Base-by-base conservation (phyloP, 2,888 invertebrate genomes). In the Phragmatobia fuliginosa region DNA sequence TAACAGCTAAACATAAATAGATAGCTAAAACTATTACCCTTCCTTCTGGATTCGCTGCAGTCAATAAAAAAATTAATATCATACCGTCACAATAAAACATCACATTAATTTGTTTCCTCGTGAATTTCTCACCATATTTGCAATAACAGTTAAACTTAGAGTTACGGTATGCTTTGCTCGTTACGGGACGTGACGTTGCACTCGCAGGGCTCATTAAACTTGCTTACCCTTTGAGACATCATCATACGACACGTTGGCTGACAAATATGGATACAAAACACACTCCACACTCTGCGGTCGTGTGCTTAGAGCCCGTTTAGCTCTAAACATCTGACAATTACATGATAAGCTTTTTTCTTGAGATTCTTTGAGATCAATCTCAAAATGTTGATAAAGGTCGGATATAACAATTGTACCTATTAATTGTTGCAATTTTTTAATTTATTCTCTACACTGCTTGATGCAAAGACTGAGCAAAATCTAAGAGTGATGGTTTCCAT, bases 151-250 rank as follows among this genome's bases (percentile, higher is more conserved):
- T 73, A 70, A 71, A 67, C 67, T 62, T 61, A 36, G 49, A 68
- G 65, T 71, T 75, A 80, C 72, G 74, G 71, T 71, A 41, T 69
- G 67, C 73, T 82, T 81, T 85, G 87, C 90, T 94, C 90, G 91
- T 94, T 94, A 94, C 80, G 58, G 76, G 85, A 86, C 92, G 92
- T 94, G 94, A 94, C 93, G 85, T n/a, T 79, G 94, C 94, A 93
- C 82, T 87, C 85, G 82, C 71, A 76, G 70, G 79, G 77, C 87
- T 92, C 90, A 90, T 93, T 93, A 92, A 76, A 81, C 75, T 61
- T 56, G 65, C 62, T 75, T 80, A 80, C 85, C 83, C 86, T 86
- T 88, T 85, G 83, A 85, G 81, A 72, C 74, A 76, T 70, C 64
- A 71, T 71, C 73, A 67, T 65, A 72, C 79, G 79, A 81, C 74